Evolutionary conservation across 2,113 vertebrate species (phyloP).

Genomic region (Phaetusa simplex): DNA sequence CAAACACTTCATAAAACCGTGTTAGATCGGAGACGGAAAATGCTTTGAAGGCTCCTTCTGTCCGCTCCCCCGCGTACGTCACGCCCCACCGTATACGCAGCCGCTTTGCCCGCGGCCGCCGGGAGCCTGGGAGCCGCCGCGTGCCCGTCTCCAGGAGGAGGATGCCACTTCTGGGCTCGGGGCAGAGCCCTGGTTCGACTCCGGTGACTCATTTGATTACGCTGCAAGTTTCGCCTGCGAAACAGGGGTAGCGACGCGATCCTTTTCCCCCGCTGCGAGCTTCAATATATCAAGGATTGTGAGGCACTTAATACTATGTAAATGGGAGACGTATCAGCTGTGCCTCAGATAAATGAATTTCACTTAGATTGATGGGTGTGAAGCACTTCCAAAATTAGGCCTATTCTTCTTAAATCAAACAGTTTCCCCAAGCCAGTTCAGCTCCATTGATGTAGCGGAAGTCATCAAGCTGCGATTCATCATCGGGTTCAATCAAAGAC

Average conservation of each 20-base stretch:
- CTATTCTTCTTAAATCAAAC: conserved; percentile 68
- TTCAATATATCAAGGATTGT: conserved; percentile 28
- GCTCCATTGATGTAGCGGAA: conserved; percentile 61
- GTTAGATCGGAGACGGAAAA: neutral
- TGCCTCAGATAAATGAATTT: conserved; percentile 66
- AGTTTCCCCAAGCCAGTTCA: conserved; percentile 65
- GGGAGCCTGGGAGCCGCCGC: neutral
- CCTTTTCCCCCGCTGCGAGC: conserved; percentile 29
- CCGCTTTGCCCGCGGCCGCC: neutral
- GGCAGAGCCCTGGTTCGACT: neutral
- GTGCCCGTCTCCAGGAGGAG: rapidly evolving
- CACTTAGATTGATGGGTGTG: conserved; percentile 67
- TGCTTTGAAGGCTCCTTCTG: neutral
- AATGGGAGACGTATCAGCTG: conserved; percentile 63
- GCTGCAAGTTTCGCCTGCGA: neutral
- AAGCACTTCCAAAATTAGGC: conserved; percentile 68
- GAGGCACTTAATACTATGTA: conserved; percentile 58
- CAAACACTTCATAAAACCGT: neutral
- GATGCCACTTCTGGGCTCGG: rapidly evolving
- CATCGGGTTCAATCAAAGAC: conserved; percentile 7
- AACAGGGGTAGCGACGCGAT: neutral
- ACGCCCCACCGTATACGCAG: rapidly evolving
- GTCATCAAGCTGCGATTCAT: conserved; percentile 66
- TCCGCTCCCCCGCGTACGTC: neutral
- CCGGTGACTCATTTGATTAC: neutral